These are phyloP conservation scores for Denticeps clupeoides DNA, from an alignment of 2,797 vertebrate genomes.

Conservation along the genomic window DNA sequence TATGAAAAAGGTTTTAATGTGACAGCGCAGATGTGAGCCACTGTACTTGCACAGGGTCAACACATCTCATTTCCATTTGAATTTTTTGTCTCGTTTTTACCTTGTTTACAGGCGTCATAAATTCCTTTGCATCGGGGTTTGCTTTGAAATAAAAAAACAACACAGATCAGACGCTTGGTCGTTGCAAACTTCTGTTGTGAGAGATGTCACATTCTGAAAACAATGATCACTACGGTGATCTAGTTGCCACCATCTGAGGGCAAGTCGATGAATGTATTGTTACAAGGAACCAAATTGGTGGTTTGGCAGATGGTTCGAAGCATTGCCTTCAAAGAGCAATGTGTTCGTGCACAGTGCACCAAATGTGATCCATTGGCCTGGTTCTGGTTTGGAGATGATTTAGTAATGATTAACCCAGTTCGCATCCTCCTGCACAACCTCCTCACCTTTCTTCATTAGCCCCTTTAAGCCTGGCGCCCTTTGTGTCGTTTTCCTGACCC, in stretches of 20 bases:
- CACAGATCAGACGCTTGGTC: too few relatives aligned
- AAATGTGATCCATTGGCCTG: background rate
- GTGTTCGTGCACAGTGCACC: background rate
- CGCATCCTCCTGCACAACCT: background rate
- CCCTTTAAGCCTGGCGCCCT: background rate
- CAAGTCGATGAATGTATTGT: too few relatives aligned
- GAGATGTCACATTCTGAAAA: too few relatives aligned
- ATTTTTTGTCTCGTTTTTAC: background rate
- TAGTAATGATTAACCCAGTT: background rate
- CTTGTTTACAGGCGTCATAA: too few relatives aligned
- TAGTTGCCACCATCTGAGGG: too few relatives aligned
- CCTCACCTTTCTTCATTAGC: background rate
- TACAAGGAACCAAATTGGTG: too few relatives aligned
- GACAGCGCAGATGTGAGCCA: slow-evolving; percentile 2
- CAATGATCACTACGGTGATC: too few relatives aligned
- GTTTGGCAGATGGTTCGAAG: too few relatives aligned
- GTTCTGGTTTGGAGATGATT: background rate
- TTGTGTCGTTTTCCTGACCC: background rate
- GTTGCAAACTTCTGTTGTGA: too few relatives aligned
- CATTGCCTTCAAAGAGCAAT: too few relatives aligned
- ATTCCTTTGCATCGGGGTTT: too few relatives aligned
- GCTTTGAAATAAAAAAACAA: too few relatives aligned
- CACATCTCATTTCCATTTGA: background rate
- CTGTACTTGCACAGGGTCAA: slow-evolving; percentile 1
- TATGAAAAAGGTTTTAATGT: slow-evolving; percentile 14